Percentiles rank a stretch among this genome's conserved stretches.
phyloP scores from a whole-genome alignment of 2,113 vertebrate genomes.

The Euleptes europaea region DNA sequence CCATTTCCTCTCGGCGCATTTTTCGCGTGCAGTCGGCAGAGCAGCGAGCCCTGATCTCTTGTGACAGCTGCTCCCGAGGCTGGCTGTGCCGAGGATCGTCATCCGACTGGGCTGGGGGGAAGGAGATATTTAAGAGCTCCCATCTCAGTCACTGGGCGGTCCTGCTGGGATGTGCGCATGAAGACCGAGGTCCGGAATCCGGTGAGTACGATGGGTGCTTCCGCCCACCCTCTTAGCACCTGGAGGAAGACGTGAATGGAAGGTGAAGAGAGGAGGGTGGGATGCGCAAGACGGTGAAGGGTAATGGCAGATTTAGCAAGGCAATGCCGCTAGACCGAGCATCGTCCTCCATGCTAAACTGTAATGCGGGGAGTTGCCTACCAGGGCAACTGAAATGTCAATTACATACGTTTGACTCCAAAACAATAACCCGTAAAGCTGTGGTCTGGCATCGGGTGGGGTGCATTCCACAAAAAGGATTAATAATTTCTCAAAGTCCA shows the following conservation, averaged over 20 bases:
- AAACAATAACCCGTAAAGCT: neutral
- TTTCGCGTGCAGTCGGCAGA: slow-evolving; percentile 52
- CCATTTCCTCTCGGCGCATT: slow-evolving; percentile 21
- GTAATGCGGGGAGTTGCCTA: neutral
- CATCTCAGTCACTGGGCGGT: slow-evolving; percentile 5
- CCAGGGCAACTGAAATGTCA: neutral
- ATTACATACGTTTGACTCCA: neutral
- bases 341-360: neutral
- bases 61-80: slow-evolving; percentile 73
- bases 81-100: slow-evolving; percentile 46
- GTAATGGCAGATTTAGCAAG: neutral
- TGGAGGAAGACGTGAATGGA: neutral
- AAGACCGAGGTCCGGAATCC: neutral
- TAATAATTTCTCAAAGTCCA: too few relatives aligned
- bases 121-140: slow-evolving; percentile 57
- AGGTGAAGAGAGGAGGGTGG: neutral
- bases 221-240: neutral
- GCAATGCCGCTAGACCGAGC: neutral
- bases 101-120: slow-evolving; percentile 13
- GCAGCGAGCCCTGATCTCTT: slow-evolving; percentile 72
- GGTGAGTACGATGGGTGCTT: slow-evolving; percentile 34
- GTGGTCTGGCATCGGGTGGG: neutral
- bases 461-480: neutral
- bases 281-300: neutral
- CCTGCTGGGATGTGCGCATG: neutral